A percentile compares a stretch with the other conserved stretches of the same genome.
Evolutionary conservation across 2,797 vertebrate species (phyloP).

Genomic region (Gymnocypris eckloni): DNA sequence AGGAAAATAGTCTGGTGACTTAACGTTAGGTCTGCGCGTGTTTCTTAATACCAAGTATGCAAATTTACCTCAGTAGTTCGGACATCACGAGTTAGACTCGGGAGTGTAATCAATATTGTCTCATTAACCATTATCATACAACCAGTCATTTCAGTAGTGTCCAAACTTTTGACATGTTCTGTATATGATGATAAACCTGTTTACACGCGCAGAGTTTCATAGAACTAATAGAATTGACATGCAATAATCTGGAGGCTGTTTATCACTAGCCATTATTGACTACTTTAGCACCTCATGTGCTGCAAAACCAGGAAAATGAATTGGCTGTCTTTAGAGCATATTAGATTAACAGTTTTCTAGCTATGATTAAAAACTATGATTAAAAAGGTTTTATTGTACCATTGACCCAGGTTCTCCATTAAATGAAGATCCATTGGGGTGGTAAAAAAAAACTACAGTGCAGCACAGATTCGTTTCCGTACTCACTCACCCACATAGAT

Average conservation of each 20-base stretch:
- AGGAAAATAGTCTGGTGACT: too few species aligned
- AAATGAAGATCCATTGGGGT: conserved; percentile 39
- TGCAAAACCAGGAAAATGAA: conserved; percentile 12
- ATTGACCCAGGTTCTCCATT: conserved; percentile 7
- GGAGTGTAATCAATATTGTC: too few species aligned
- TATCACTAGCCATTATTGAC: conserved; percentile 31
- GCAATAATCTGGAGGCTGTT: not conserved
- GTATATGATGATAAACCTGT: conserved; percentile 8
- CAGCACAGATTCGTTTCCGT: conserved; percentile 21
- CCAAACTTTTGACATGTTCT: not conserved
- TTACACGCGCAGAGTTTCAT: not conserved
- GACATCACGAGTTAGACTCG: too few species aligned
- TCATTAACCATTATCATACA: not conserved
- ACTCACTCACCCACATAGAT: conserved; percentile 22
- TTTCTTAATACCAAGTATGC: too few species aligned
- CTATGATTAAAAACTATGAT: conserved; percentile 30
- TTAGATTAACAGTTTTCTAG: conserved; percentile 33
- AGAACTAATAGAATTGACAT: not conserved
- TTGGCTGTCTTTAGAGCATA: not conserved
- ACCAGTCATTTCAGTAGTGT: not conserved
- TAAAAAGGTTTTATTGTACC: conserved; percentile 36
- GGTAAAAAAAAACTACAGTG: not conserved
- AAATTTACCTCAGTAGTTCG: too few species aligned
- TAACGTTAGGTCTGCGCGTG: too few species aligned
- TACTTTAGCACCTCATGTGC: not conserved